phyloP scores from a whole-genome alignment of 2,888 invertebrate genomes.

The Podabrus alpinus region DNA sequence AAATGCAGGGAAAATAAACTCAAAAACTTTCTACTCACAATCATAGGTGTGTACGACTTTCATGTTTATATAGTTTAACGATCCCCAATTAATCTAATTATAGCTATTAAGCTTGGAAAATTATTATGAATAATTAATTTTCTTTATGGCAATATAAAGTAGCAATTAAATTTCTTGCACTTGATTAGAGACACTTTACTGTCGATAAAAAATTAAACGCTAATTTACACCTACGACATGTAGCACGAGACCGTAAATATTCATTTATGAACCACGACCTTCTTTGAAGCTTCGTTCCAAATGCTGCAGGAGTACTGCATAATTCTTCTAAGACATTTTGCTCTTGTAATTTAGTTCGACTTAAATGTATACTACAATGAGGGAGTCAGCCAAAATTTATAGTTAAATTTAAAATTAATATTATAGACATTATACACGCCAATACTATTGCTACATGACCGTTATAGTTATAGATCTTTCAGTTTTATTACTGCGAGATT shows the following conservation, averaged over 20 bases:
- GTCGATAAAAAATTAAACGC: constrained; percentile 13
- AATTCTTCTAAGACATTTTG: constrained; percentile 32
- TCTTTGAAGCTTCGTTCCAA: constrained; percentile 26
- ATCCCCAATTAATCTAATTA: constrained; percentile 27
- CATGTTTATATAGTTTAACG: constrained; percentile 18
- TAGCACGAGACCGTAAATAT: constrained; percentile 13
- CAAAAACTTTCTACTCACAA: not conserved
- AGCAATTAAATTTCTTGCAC: constrained; percentile 26
- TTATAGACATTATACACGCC: not conserved
- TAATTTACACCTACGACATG: constrained; percentile 27
- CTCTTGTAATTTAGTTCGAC: constrained; percentile 32
- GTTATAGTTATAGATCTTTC: not conserved
- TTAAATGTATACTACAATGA: constrained; percentile 22
- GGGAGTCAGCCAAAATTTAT: constrained; percentile 28
- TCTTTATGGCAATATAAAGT: constrained; percentile 27
- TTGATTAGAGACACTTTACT: constrained; percentile 22
- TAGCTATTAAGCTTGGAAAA: constrained; percentile 21
- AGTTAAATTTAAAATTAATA: not conserved
- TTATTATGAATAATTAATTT: constrained; percentile 25
- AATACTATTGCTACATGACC: not conserved
- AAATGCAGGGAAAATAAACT: not conserved
- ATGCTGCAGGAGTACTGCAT: constrained; percentile 28
- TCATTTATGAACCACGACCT: constrained; percentile 18
- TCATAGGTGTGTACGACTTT: constrained; percentile 8
- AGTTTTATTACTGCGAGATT: not conserved